Conservation (phyloP, 2,113 vertebrate genomes). For the Theristicus caerulescens region DNA sequence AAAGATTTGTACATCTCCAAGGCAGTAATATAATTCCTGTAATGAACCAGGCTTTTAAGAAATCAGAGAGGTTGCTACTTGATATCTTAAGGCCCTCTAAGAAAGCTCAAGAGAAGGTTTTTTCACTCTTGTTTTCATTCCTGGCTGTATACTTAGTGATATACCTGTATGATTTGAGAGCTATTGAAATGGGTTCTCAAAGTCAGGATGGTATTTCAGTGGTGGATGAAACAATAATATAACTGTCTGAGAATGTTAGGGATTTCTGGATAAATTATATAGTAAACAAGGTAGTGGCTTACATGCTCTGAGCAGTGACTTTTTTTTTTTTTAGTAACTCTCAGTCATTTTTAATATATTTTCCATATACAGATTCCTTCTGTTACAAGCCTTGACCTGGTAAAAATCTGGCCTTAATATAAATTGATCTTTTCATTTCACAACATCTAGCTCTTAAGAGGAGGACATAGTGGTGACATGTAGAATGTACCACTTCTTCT, state of each 20-base stretch:
- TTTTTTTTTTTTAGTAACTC: background rate
- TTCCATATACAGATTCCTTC: background rate
- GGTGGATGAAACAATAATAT: background rate
- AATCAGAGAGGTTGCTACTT: background rate
- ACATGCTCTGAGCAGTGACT: background rate
- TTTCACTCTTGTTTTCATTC: background rate
- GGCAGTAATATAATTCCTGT: background rate
- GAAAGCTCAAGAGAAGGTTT: background rate
- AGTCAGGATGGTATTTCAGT: background rate
- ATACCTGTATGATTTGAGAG: background rate
- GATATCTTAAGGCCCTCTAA: background rate
- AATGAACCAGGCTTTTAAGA: background rate
- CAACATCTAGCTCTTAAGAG: background rate
- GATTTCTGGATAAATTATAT: background rate
- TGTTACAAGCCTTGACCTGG: background rate
- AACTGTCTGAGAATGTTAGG: background rate
- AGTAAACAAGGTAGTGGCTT: background rate
- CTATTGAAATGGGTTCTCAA: background rate
- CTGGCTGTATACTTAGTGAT: fast-evolving
- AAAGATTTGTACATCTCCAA: background rate
- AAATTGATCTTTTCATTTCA: background rate
- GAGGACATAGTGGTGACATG: background rate
- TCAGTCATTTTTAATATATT: background rate
- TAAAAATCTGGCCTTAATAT: background rate
- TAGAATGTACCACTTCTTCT: background rate